A percentile compares a stretch with the other conserved stretches of the same genome.
These are phyloP conservation scores for Aurelia sp. DNA, from an alignment of 30 jellyfish, hydroid and myxozoan species.

Conservation along the genomic window DNA sequence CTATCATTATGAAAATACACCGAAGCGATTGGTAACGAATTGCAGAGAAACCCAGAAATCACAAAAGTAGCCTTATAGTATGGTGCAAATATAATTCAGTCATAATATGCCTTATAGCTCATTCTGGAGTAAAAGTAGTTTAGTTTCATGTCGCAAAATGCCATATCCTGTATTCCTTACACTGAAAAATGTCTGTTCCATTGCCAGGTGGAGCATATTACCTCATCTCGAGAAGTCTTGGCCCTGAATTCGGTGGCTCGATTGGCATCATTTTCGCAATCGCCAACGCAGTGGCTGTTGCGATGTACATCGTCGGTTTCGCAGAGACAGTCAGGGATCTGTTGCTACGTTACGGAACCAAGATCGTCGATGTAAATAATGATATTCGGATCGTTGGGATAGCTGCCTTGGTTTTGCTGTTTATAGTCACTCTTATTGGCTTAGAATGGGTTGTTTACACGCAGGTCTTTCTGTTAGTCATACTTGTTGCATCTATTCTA, in stretches of 20 bases:
- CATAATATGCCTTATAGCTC: too few species aligned
- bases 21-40: too few species aligned
- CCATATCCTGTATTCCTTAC: too few species aligned
- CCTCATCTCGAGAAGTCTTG: conserved; percentile 66
- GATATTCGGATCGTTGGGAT: conserved; percentile 66
- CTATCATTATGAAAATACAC: too few species aligned
- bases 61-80: too few species aligned
- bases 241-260: conserved; percentile 80
- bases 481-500: conserved; percentile 46
- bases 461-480: conserved; percentile 52
- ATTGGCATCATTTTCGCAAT: conserved; percentile 66
- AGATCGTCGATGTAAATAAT: conserved; percentile 35
- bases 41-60: too few species aligned
- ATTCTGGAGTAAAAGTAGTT: too few species aligned
- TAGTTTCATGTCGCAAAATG: too few species aligned
- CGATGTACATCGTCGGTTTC: conserved; percentile 71
- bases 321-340: conserved; percentile 75
- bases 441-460: conserved; percentile 76
- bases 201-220: conserved; percentile 66
- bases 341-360: conserved; percentile 41
- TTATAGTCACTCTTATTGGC: conserved; percentile 64
- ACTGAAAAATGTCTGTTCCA: too few species aligned
- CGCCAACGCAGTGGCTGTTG: conserved; percentile 74
- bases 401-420: conserved; percentile 61
- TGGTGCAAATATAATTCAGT: too few species aligned